A percentile compares a stretch with the other conserved stretches of the same genome.
These are phyloP conservation scores for Drosophila nikananu DNA, from an alignment of 1,140 invertebrate species.

Conservation along the genomic window DNA sequence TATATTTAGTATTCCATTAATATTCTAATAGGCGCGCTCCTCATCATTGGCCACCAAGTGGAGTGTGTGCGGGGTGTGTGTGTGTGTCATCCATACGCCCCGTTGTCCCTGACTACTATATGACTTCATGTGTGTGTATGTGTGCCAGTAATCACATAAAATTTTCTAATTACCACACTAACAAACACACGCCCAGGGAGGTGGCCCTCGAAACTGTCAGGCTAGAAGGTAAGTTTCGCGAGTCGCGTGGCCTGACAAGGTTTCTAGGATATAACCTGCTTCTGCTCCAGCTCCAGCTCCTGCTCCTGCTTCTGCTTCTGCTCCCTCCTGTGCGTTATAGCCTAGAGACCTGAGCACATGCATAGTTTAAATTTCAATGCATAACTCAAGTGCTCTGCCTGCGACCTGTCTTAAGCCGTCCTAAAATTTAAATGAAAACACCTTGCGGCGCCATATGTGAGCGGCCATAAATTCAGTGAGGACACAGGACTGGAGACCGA, in stretches of 20 bases:
- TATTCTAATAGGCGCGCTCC: slow-evolving; percentile 82
- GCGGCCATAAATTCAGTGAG: slow-evolving; percentile 63
- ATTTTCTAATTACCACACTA: slow-evolving; percentile 80
- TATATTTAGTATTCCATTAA: slow-evolving; percentile 85
- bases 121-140: neutral
- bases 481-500: slow-evolving; percentile 24
- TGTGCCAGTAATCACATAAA: slow-evolving; percentile 74
- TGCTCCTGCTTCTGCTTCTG: neutral
- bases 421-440: slow-evolving; percentile 75
- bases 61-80: neutral
- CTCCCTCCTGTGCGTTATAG: slow-evolving; percentile 4
- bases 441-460: slow-evolving; percentile 62
- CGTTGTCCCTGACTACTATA: slow-evolving; percentile 4
- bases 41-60: slow-evolving; percentile 53
- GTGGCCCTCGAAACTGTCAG: slow-evolving; percentile 22
- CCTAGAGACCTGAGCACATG: slow-evolving; percentile 23
- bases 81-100: slow-evolving; percentile 29
- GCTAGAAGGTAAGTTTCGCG: slow-evolving; percentile 43
- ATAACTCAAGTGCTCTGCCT: slow-evolving; percentile 56
- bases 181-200: slow-evolving; percentile 26
- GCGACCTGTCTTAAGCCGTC: slow-evolving; percentile 56
- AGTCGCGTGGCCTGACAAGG: slow-evolving; percentile 13
- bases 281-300: neutral
- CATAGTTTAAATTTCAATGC: slow-evolving; percentile 68
- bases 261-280: slow-evolving; percentile 5